Percentiles rank a stretch among this genome's conserved stretches.
These are phyloP conservation scores for Hormiphora californensis DNA, from an alignment of 37 sponge, comb jelly and placozoan genomes.

Conservation along the genomic window DNA sequence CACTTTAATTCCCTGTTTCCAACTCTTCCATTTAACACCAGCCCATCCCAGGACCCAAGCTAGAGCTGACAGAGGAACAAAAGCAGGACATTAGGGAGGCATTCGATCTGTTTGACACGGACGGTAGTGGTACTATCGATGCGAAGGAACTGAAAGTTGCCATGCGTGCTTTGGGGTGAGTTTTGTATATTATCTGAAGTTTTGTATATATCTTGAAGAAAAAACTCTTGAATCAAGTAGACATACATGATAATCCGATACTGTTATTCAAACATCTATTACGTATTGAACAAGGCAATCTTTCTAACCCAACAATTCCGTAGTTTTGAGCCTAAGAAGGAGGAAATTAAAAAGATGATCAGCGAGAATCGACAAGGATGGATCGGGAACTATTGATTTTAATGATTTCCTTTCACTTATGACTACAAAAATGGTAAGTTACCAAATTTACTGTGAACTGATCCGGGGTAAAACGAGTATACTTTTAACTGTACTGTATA, in stretches of 20 bases:
- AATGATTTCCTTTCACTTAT: slow-evolving; percentile 95
- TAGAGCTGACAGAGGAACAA: slow-evolving; percentile 95
- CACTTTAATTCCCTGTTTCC: no score
- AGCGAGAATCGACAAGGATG: slow-evolving; percentile 91
- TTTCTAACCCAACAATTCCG: no score
- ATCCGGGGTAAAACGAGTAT: no score
- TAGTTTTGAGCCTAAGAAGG: slow-evolving; percentile 98
- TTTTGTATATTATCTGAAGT: not conserved
- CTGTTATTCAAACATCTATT: no score
- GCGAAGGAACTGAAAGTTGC: slow-evolving; percentile 92
- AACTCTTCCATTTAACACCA: not conserved
- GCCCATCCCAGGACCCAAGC: slow-evolving; percentile 65
- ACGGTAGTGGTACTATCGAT: slow-evolving; percentile 93
- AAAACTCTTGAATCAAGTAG: not conserved
- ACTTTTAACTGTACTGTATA: no score
- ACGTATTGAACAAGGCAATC: no score
- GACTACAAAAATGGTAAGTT: slow-evolving; percentile 92
- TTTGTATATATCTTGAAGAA: not conserved
- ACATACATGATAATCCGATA: not conserved
- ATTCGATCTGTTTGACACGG: slow-evolving; percentile 96
- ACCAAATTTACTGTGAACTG: no score
- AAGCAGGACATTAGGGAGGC: slow-evolving; percentile 97
- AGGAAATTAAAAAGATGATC: slow-evolving; percentile 94
- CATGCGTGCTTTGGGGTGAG: not conserved
- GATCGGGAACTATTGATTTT: slow-evolving; percentile 94